Percentiles rank a stretch among this genome's conserved stretches.
Conservation (phyloP, 2,888 invertebrate genomes). For the Coelinius sp. region DNA sequence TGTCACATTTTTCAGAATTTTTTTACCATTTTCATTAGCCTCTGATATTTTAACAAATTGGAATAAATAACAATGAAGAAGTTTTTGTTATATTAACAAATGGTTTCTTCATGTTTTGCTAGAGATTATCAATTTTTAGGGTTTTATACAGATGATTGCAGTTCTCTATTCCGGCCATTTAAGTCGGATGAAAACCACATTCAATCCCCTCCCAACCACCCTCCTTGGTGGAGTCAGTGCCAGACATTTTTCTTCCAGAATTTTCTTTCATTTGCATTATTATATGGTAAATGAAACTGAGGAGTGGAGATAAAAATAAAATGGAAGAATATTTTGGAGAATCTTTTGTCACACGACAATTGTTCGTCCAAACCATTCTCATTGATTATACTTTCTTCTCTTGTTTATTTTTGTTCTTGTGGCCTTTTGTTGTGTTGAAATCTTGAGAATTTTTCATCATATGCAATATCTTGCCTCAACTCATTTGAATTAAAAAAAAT, state of each 20-base stretch:
- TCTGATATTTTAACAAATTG: background rate
- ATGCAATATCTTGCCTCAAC: background rate
- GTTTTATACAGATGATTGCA: background rate
- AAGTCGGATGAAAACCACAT: background rate
- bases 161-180: slow-evolving; percentile 11
- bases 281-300: slow-evolving; percentile 68
- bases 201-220: slow-evolving; percentile 27
- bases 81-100: too few species aligned
- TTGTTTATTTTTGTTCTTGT: slow-evolving; percentile 46
- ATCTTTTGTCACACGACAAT: slow-evolving; percentile 65
- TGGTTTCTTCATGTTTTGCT: too few species aligned
- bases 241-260: slow-evolving; percentile 49
- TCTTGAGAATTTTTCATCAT: background rate
- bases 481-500: background rate
- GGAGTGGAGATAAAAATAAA: slow-evolving; percentile 59
- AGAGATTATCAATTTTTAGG: background rate
- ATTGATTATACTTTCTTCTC: slow-evolving; percentile 62
- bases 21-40: too few species aligned
- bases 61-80: too few species aligned
- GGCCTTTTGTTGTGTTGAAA: slow-evolving; percentile 20
- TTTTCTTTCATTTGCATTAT: slow-evolving; percentile 68
- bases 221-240: slow-evolving; percentile 15
- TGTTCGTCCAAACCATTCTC: slow-evolving; percentile 66
- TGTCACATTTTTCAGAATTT: background rate
- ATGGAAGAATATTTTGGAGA: slow-evolving; percentile 51